Percentiles rank a stretch among this genome's conserved stretches.
Conservation (phyloP, 1,140 invertebrate species). For the Leptonema lineaticorne region DNA sequence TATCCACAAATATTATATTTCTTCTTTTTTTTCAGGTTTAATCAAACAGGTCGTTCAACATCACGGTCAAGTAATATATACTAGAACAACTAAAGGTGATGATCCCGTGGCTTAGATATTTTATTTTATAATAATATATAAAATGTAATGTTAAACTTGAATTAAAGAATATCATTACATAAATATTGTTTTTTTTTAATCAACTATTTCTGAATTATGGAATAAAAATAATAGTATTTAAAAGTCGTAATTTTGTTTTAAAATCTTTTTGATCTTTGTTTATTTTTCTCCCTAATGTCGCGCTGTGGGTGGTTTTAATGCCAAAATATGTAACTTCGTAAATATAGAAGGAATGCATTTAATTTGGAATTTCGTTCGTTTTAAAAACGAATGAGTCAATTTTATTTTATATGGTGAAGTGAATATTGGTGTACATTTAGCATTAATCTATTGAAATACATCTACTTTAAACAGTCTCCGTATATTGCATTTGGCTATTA, state of each 20-base stretch:
- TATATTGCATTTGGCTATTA: no score
- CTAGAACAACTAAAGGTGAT: constrained; percentile 92
- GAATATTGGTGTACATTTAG: no score
- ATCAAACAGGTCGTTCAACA: constrained; percentile 98
- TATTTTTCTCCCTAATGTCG: no score
- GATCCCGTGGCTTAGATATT: constrained; percentile 59
- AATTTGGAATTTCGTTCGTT: no score
- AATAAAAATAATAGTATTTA: background rate
- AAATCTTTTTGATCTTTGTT: no score
- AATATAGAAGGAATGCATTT: no score
- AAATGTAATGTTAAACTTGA: constrained; percentile 12
- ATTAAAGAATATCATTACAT: constrained; percentile 13
- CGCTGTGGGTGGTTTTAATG: no score
- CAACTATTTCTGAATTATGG: background rate
- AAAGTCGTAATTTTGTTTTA: background rate
- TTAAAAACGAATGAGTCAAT: no score
- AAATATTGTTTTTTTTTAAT: background rate
- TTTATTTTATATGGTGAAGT: no score
- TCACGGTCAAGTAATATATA: constrained; percentile 97
- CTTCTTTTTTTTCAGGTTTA: constrained; percentile 68
- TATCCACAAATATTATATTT: constrained; percentile 13
- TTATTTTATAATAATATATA: constrained; percentile 12
- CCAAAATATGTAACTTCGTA: no score
- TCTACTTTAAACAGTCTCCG: no score
- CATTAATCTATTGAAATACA: no score